Percentiles rank a stretch among this genome's conserved stretches.
phyloP scores from a whole-genome alignment of 2,113 vertebrate species.

The Hirundichthys speculiger region DNA sequence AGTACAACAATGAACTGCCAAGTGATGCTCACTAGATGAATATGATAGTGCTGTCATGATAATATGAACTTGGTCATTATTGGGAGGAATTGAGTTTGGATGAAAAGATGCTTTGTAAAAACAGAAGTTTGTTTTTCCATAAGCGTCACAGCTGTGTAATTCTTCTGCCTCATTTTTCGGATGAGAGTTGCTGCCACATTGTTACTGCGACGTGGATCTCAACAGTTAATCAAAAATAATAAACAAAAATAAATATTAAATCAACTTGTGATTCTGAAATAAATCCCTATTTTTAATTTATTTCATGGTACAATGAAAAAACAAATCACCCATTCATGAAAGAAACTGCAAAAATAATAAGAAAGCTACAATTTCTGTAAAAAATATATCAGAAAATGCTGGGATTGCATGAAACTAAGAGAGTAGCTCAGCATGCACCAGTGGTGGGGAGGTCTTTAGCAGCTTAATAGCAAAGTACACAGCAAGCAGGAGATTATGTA shows the following conservation, averaged over 20 bases:
- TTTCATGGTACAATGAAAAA: too few species aligned
- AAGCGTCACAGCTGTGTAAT: slow-evolving; percentile 3
- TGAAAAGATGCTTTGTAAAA: slow-evolving; percentile 50
- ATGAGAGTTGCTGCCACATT: slow-evolving; percentile 26
- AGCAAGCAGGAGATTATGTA: too few species aligned
- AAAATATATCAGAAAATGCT: too few species aligned
- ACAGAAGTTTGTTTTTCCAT: slow-evolving; percentile 27
- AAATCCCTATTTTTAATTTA: too few species aligned
- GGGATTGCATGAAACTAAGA: too few species aligned
- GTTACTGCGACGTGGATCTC: neutral
- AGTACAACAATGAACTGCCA: slow-evolving; percentile 55
- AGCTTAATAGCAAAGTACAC: too few species aligned
- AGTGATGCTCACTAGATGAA: slow-evolving; percentile 71
- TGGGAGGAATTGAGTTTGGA: slow-evolving; percentile 62
- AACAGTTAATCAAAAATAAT: neutral
- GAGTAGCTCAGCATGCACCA: too few species aligned
- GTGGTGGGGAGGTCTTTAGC: too few species aligned
- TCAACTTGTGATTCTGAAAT: neutral
- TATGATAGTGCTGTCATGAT: slow-evolving; percentile 61
- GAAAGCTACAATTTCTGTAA: too few species aligned
- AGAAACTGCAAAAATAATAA: too few species aligned
- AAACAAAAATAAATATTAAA: neutral
- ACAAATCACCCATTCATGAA: too few species aligned
- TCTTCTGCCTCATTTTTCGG: slow-evolving; percentile 6
- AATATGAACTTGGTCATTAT: slow-evolving; percentile 63